Percentiles rank a stretch among this genome's conserved stretches.
These are phyloP conservation scores for Melipona bicolor DNA, from an alignment of 2,888 invertebrate genomes.

Conservation along the genomic window DNA sequence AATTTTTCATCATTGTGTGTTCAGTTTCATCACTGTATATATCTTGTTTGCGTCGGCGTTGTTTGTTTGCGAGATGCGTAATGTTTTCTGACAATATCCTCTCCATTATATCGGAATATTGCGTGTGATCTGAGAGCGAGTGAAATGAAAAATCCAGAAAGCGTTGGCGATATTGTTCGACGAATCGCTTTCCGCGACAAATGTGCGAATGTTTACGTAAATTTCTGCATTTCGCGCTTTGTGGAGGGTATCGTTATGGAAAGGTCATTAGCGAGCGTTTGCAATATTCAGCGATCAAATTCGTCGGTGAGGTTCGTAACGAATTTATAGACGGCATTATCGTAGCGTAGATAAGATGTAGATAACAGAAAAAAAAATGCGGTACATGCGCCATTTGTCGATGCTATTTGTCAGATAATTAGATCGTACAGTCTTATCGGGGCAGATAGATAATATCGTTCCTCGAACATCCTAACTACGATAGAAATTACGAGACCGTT, in stretches of 20 bases:
- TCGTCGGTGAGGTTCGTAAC: not conserved
- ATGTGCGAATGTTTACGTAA: no score
- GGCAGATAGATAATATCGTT: constrained; percentile 16
- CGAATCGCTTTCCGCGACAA: not conserved
- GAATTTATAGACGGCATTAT: not conserved
- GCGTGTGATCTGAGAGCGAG: not conserved
- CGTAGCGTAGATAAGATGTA: not conserved
- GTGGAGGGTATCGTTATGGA: no score
- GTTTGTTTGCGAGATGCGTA: not conserved
- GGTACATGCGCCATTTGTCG: not conserved
- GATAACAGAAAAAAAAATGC: constrained; percentile 18
- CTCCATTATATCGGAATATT: not conserved
- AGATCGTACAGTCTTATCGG: constrained; percentile 53
- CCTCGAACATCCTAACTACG: not conserved
- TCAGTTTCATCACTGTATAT: no score
- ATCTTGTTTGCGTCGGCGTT: not conserved
- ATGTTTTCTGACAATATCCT: not conserved
- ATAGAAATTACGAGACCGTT: not conserved
- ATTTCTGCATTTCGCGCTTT: no score
- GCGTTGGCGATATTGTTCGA: not conserved
- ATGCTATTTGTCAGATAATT: constrained; percentile 56
- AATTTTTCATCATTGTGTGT: no score
- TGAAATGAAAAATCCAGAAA: not conserved
- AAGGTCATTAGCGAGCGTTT: no score
- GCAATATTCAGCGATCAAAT: not conserved